Base-by-base conservation (phyloP, 1,140 invertebrate genomes). In the Rhyzopertha dominica region DNA sequence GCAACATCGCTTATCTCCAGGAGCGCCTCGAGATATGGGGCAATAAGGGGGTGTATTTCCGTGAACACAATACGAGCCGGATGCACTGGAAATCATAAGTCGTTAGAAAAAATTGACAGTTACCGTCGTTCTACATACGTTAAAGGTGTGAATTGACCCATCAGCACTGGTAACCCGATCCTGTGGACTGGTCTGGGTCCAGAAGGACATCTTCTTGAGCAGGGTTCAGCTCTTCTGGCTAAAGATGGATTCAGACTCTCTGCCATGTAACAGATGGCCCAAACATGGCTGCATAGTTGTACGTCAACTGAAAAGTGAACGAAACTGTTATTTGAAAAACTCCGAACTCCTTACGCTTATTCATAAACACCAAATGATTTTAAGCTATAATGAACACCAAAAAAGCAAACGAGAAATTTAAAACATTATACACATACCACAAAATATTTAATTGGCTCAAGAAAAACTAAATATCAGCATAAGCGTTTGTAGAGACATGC, bases 231-330 rank as follows among this genome's bases (percentile, higher is more conserved):
- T 10, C 69, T 55, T 7, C 78, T 68, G 1, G 72, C 58, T 24
- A 75, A 60, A 4, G 66, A 43, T 0, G 57, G 52, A 39, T 71
- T 63, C n/a, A 80, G 61, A 55, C 81, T 84, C 61, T 85, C 80
- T 0, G 84, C 83, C 73, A 85, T 78, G 61, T 79, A 86, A 58
- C 84, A 86, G 22, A 85, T 77, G 0, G 76, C 74, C 76, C 81
- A 81, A 31, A 84, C 79, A 56, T 86, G 84, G 56, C 82, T 84
- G 63, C 84, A 86, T 3, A 86, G 64, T 22, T 81, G 75, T 43
- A 75, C 74, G 59, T 84, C 79, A 78, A 67, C 38, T 63, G 41
- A 34, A 56, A 49, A 47, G 20, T 34, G 16, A n/a, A n/a, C n/a
- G n/a, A n/a, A n/a, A n/a, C n/a, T n/a, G n/a, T n/a, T n/a, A n/a